Conservation (phyloP, 2,888 invertebrate species). For the Cantharis flavilabris region DNA sequence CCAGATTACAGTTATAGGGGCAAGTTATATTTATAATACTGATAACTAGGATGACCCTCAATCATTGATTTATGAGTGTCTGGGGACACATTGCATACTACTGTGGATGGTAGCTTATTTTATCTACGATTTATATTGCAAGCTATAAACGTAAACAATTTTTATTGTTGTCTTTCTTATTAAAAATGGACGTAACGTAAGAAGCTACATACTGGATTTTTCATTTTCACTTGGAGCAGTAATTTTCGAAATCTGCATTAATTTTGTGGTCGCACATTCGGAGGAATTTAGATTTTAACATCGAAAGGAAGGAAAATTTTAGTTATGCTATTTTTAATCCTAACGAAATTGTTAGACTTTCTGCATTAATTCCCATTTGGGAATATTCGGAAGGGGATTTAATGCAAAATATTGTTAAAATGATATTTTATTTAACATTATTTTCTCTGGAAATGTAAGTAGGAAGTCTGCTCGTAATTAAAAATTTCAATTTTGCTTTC, state of each 20-base stretch:
- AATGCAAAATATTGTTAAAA: background rate
- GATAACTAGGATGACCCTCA: constrained; percentile 51
- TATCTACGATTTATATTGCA: constrained; percentile 35
- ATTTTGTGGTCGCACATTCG: background rate
- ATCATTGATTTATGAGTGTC: constrained; percentile 49
- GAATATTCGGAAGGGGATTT: background rate
- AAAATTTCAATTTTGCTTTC: background rate
- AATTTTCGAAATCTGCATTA: background rate
- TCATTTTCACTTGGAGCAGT: background rate
- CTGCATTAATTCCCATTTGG: background rate
- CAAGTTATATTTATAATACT: constrained; percentile 46
- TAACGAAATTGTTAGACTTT: background rate
- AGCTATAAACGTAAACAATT: constrained; percentile 23
- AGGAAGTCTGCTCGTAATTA: background rate
- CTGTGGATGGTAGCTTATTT: constrained; percentile 46
- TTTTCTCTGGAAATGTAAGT: background rate
- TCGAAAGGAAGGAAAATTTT: background rate
- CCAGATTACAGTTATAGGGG: constrained; percentile 40
- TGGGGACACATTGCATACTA: constrained; percentile 40
- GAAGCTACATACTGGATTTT: background rate
- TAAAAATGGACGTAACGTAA: background rate
- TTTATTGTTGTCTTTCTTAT: background rate
- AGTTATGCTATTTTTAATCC: background rate
- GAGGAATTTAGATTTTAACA: background rate
- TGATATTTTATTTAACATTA: background rate